Evolutionary conservation across 1,140 invertebrate genomes (phyloP).

Genomic region (Aradophagus sp.): DNA sequence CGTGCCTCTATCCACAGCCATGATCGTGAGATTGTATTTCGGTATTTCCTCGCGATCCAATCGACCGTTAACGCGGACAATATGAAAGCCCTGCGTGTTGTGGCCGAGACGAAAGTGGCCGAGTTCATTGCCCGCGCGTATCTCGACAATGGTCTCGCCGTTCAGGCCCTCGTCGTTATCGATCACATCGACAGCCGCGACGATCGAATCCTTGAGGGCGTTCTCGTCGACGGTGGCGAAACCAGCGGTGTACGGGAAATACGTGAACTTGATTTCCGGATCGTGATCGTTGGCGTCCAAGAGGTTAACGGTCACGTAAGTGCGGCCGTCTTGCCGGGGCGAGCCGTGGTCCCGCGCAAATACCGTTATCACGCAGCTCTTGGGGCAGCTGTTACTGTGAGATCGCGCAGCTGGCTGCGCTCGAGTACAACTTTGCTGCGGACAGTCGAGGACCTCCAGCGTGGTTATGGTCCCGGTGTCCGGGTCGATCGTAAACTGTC

Average conservation of each 20-base stretch:
- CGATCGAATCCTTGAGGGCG: conserved; percentile 89
- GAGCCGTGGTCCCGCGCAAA: conserved; percentile 94
- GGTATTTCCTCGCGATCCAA: conserved; percentile 94
- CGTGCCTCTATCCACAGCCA: conserved; percentile 91
- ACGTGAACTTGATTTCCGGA: conserved; percentile 92
- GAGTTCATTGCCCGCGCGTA: conserved; percentile 91
- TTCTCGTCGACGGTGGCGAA: conserved; percentile 96
- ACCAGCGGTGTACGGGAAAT: conserved; percentile 87
- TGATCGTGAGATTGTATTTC: conserved; percentile 93
- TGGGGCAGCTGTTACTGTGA: conserved; percentile 85
- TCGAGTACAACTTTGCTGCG: conserved; percentile 79
- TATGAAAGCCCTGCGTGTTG: conserved; percentile 88
- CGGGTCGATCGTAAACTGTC: conserved; percentile 91
- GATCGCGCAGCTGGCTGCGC: conserved; percentile 72
- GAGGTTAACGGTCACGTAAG: conserved; percentile 95
- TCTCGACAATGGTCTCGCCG: conserved; percentile 88
- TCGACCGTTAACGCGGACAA: conserved; percentile 92
- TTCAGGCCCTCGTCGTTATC: conserved; percentile 94
- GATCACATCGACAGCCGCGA: conserved; percentile 93
- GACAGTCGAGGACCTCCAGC: conserved; percentile 85
- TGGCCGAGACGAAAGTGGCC: conserved; percentile 88
- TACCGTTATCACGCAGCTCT: conserved; percentile 95
- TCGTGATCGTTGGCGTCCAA: conserved; percentile 96
- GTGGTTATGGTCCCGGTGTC: conserved; percentile 91
- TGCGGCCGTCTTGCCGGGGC: conserved; percentile 91